Percentiles rank a stretch among this genome's conserved stretches.
phyloP scores from a whole-genome alignment of 2,888 invertebrate genomes.

The Andrena minutula region DNA sequence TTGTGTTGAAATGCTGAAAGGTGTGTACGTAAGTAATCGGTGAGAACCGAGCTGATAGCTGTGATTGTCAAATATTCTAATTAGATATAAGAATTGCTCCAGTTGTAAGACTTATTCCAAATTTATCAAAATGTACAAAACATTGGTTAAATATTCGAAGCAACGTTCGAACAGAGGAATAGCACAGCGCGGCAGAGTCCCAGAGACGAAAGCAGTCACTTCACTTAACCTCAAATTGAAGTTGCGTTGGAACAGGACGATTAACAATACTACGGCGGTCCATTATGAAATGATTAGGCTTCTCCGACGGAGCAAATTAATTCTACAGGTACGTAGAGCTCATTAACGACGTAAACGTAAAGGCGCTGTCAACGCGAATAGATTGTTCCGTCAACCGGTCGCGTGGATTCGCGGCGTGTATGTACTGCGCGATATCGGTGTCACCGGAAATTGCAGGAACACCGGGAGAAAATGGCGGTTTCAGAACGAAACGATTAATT shows the following conservation, averaged over 20 bases:
- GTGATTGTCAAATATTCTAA: too few relatives aligned
- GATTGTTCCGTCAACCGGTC: constrained; percentile 1
- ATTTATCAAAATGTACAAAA: too few relatives aligned
- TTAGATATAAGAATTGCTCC: too few relatives aligned
- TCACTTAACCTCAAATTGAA: constrained; percentile 3
- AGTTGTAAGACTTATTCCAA: too few relatives aligned
- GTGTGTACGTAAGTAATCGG: too few relatives aligned
- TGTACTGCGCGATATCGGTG: neutral
- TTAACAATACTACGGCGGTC: constrained; percentile 31
- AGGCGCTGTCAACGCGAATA: neutral
- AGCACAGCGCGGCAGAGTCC: neutral
- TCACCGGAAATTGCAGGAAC: neutral
- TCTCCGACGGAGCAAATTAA: constrained; percentile 27
- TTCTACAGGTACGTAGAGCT: constrained; percentile 17
- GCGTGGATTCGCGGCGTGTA: neutral
- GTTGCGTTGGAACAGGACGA: neutral
- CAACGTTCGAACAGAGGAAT: too few relatives aligned
- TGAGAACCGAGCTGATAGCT: too few relatives aligned
- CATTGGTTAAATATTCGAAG: too few relatives aligned
- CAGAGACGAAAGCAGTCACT: neutral
- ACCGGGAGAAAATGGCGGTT: neutral
- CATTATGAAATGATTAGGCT: constrained; percentile 22
- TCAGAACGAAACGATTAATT: constrained; percentile 7
- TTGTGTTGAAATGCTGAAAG: too few relatives aligned
- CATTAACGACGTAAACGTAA: constrained; percentile 4